A percentile compares a stretch with the other conserved stretches of the same genome.
phyloP scores from a whole-genome alignment of 2,797 vertebrate genomes.

The Corythornis leucogaster region DNA sequence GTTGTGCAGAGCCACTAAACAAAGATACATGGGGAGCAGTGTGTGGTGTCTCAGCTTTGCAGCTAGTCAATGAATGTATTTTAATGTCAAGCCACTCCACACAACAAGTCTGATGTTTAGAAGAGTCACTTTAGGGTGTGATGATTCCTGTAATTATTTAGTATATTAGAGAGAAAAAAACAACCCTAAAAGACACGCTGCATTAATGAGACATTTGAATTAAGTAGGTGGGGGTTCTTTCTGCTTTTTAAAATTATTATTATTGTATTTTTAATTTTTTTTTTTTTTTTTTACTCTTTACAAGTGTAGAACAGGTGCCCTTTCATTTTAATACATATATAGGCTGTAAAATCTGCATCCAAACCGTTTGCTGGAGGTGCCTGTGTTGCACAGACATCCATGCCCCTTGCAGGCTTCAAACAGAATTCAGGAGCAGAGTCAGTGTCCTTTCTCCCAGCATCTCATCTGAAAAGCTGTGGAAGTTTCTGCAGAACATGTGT shows the following conservation, averaged over 20 bases:
- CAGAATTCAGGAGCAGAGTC: not conserved
- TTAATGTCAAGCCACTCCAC: slow-evolving; percentile 23
- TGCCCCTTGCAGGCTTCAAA: not conserved
- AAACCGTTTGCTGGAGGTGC: not conserved
- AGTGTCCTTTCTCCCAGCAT: not conserved
- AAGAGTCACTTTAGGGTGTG: not conserved
- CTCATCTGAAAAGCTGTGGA: not conserved
- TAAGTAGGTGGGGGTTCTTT: not conserved
- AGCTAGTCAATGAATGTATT: slow-evolving; percentile 43
- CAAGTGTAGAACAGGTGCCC: not conserved
- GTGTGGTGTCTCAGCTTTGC: slow-evolving; percentile 39
- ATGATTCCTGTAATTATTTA: slow-evolving; percentile 11
- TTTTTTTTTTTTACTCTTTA: not conserved
- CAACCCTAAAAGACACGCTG: not conserved
- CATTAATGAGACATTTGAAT: not conserved
- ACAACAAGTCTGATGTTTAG: not conserved
- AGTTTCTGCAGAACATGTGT: not conserved
- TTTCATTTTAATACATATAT: not conserved
- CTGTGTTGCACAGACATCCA: not conserved
- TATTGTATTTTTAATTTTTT: too few relatives aligned
- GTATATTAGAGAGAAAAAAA: not conserved
- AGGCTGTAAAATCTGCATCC: not conserved
- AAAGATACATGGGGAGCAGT: slow-evolving; percentile 60
- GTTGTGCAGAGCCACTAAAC: slow-evolving; percentile 71
- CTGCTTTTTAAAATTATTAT: not conserved